Conservation (phyloP, 1,140 invertebrate species). For the Callitettix versicolor region DNA sequence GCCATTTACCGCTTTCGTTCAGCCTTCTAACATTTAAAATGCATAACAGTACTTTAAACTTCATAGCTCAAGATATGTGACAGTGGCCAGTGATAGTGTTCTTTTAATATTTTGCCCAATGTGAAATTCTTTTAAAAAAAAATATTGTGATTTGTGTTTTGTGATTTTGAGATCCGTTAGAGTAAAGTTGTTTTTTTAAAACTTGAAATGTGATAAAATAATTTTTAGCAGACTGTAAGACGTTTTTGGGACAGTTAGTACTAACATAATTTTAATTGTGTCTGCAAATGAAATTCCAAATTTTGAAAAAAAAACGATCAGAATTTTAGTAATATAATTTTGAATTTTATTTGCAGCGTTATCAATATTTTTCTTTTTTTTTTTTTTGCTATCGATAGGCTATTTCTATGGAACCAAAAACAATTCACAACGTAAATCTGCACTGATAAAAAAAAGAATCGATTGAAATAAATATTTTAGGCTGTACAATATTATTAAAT, state of each 20-base stretch:
- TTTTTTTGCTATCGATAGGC: neutral
- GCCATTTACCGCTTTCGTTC: slow-evolving; percentile 16
- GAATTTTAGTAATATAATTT: neutral
- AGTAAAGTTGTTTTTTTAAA: too few relatives aligned
- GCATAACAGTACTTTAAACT: slow-evolving; percentile 3
- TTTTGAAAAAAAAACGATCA: neutral
- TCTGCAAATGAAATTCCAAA: slow-evolving; percentile 23
- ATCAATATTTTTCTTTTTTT: slow-evolving; percentile 9
- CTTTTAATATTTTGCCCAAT: neutral
- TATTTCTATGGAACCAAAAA: neutral
- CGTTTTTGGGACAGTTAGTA: too few relatives aligned
- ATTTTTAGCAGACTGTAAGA: too few relatives aligned
- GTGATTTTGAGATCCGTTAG: too few relatives aligned
- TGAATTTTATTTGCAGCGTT: slow-evolving; percentile 21
- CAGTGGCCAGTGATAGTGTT: slow-evolving; percentile 12
- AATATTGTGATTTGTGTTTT: neutral
- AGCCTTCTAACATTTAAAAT: slow-evolving; percentile 10
- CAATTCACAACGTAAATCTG: too few relatives aligned
- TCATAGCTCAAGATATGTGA: slow-evolving; percentile 7
- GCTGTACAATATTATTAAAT: too few relatives aligned
- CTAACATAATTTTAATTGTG: neutral
- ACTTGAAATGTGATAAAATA: too few relatives aligned
- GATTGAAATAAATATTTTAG: too few relatives aligned
- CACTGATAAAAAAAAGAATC: too few relatives aligned
- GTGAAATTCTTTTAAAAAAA: slow-evolving; percentile 2